Base-by-base conservation (phyloP, 2,888 invertebrate genomes). In the Seira ritae region DNA sequence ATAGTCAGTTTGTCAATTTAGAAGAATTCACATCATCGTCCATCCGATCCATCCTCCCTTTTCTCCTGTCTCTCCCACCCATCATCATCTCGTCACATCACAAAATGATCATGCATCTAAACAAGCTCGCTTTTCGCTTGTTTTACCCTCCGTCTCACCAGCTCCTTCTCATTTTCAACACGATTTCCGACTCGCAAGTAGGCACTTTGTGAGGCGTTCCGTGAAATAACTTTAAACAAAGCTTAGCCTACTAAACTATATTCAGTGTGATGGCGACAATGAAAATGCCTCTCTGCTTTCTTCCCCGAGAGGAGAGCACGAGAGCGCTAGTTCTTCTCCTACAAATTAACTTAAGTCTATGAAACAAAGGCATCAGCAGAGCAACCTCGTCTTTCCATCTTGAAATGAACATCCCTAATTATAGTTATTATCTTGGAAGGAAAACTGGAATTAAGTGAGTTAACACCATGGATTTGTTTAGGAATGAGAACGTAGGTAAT, bases 171-270 rank as follows among this genome's bases (percentile, higher is more conserved):
- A 8, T 69, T 66, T n/a, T 55, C n/a, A 3, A 55, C 55, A 15
- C 17, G 6, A 55, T 55, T 55, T 55, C 55, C 15, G 6, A 31
- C 55, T 55, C 3, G 55, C 55, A 55, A 1, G n/a, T 55, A 55
- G 55, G 55, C 17, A 17, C 46, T 50, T 42, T 70, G 72, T 46
- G 65, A 76, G 76, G 71, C 67, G 79, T 78, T 73, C 67, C 72
- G 72, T 79, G 79, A 79, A 79, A 79, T 79, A 73, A 72, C 79
- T 79, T 79, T 67, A 79, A 79, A 79, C 72, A 79, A 72, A 17
- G 79, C 71, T 73, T 67, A 31, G 31, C 8, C 55, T 55, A n/a
- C 55, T 55, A 17, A 17, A 55, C 55, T 17, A 55, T 55, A 55
- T 55, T 55, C 17, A 15, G n/a, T 3, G 6, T 55, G 17, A n/a